phyloP scores from a whole-genome alignment of 2,888 invertebrate genomes.

The Prosapia bicincta region DNA sequence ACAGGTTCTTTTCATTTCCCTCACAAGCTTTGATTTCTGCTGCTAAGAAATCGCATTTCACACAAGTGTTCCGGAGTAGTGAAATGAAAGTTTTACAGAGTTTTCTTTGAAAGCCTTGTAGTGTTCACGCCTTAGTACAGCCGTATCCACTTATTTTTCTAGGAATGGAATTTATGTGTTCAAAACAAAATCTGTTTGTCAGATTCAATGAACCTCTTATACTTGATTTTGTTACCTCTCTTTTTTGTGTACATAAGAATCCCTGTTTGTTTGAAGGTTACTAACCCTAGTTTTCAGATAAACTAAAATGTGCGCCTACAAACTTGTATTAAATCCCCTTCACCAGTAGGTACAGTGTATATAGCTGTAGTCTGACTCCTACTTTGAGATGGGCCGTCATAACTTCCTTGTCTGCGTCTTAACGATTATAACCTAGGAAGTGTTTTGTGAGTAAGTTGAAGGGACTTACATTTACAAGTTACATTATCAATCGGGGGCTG shows the following conservation, averaged over 20 bases:
- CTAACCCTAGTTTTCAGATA: not conserved
- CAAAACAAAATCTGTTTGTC: no score
- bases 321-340: slow-evolving; percentile 3
- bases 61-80: no score
- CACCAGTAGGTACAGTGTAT: slow-evolving; percentile 2
- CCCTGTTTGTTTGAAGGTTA: not conserved
- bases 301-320: not conserved
- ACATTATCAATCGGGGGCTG: not conserved
- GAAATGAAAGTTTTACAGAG: no score
- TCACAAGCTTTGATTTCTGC: no score
- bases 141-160: no score
- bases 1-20: no score
- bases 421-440: not conserved
- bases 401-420: not conserved
- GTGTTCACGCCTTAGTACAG: no score
- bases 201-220: not conserved
- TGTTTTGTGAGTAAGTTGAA: no score
- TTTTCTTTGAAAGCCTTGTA: no score
- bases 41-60: no score
- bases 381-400: not conserved
- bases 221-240: not conserved
- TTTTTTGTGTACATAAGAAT: not conserved
- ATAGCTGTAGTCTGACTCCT: not conserved
- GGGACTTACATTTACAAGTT: slow-evolving; percentile 8
- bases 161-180: no score